Percentiles rank a stretch among this genome's conserved stretches.
These are phyloP conservation scores for Sycobia sp. DNA, from an alignment of 1,140 invertebrate genomes.

Conservation along the genomic window DNA sequence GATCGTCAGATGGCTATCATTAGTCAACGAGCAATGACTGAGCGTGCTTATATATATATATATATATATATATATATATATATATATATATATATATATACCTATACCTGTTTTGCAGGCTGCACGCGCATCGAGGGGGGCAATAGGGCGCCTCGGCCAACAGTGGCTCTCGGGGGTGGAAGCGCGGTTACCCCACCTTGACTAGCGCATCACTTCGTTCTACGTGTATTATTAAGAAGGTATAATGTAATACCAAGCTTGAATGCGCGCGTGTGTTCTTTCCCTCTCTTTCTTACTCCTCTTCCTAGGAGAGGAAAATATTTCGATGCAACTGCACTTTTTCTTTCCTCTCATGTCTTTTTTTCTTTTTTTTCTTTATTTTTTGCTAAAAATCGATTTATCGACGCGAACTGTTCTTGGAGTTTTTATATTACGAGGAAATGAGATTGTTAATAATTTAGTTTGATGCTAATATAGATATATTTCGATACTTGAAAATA, in stretches of 20 bases:
- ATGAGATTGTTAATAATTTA: too few species aligned
- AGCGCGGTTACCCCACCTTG: not conserved
- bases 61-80: too few species aligned
- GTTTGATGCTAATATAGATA: too few species aligned
- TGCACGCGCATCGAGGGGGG: not conserved
- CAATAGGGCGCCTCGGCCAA: too few species aligned
- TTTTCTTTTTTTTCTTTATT: not conserved
- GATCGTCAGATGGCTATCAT: conserved; percentile 45
- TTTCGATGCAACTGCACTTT: not conserved
- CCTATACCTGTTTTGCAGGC: conserved; percentile 16
- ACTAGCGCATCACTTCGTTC: conserved; percentile 16
- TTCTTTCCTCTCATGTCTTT: not conserved
- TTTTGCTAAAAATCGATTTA: too few species aligned
- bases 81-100: too few species aligned
- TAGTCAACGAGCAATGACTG: conserved; percentile 51
- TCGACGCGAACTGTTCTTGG: too few species aligned
- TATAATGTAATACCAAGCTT: conserved; percentile 16
- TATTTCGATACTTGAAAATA: too few species aligned
- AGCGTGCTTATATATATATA: conserved; percentile 47
- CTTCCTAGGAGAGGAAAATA: not conserved
- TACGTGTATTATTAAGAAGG: conserved; percentile 19
- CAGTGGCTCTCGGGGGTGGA: not conserved
- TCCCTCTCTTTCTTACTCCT: not conserved
- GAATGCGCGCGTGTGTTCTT: not conserved
- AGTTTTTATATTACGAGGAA: too few species aligned